Percentiles rank a stretch among this genome's conserved stretches.
These are phyloP conservation scores for Alectoris magna DNA, from an alignment of 2,797 vertebrate genomes.

Conservation along the genomic window DNA sequence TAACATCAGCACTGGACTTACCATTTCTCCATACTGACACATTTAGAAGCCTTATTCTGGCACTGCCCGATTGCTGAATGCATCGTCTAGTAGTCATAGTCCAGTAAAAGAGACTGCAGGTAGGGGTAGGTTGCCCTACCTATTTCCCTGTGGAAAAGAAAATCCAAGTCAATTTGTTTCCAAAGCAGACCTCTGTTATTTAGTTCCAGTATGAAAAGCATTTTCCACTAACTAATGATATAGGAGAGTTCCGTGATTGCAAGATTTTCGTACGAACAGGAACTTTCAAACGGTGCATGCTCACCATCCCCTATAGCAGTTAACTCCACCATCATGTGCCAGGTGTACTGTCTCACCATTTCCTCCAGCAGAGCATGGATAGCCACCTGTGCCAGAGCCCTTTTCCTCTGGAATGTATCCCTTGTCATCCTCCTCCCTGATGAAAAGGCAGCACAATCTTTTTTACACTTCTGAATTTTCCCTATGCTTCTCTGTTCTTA, in stretches of 20 bases:
- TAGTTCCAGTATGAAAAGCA: not conserved
- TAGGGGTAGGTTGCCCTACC: not conserved
- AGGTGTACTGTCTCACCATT: not conserved
- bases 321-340: not conserved
- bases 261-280: not conserved
- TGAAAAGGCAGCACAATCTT: not conserved
- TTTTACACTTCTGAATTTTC: not conserved
- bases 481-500: not conserved
- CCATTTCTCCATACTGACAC: not conserved
- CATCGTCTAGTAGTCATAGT: not conserved
- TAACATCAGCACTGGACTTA: not conserved
- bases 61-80: not conserved
- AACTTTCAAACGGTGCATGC: fast-evolving
- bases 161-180: not conserved
- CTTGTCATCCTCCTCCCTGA: not conserved
- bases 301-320: not conserved
- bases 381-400: not conserved
- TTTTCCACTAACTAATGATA: not conserved
- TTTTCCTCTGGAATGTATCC: not conserved
- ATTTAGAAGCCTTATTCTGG: not conserved
- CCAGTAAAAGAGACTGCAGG: not conserved
- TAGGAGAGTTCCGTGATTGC: not conserved
- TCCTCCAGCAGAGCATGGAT: not conserved
- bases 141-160: not conserved
- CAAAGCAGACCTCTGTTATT: not conserved